A percentile compares a stretch with the other conserved stretches of the same genome.
Evolutionary conservation across 1,140 invertebrate genomes (phyloP).

Genomic region (Tetramorium alpestre): DNA sequence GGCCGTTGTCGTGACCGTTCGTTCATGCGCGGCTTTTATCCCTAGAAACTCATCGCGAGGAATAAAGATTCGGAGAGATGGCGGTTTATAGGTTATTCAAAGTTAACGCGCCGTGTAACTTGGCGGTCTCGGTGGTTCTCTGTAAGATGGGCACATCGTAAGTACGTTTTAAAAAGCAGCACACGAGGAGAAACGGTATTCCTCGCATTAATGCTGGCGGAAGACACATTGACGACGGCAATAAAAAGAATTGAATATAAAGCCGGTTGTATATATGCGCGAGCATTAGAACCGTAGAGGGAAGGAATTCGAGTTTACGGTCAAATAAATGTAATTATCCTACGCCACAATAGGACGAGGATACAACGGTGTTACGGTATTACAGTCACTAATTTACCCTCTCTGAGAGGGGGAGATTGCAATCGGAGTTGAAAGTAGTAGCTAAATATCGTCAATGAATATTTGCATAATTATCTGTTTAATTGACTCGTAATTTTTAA

Average conservation of each 20-base stretch:
- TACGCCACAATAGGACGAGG: neutral
- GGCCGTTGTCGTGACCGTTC: neutral
- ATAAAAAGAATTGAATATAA: slow-evolving; percentile 57
- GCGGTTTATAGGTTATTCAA: slow-evolving; percentile 55
- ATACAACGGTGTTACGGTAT: neutral
- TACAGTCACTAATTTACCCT: slow-evolving; percentile 5
- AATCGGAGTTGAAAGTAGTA: neutral
- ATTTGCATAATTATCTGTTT: neutral
- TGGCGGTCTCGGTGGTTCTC: neutral
- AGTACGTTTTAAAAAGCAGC: slow-evolving; percentile 43
- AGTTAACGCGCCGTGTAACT: slow-evolving; percentile 56
- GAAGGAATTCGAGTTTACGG: slow-evolving; percentile 39
- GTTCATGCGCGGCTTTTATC: slow-evolving; percentile 25
- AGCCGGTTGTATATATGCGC: slow-evolving; percentile 10
- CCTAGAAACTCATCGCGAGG: slow-evolving; percentile 11
- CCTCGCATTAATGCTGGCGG: slow-evolving; percentile 7
- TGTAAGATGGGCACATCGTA: neutral
- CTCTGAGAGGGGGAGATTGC: neutral
- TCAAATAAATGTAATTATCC: slow-evolving; percentile 55
- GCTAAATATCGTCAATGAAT: neutral
- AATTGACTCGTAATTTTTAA: slow-evolving; percentile 16
- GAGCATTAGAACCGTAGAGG: neutral
- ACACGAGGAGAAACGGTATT: neutral
- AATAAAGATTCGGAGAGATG: slow-evolving; percentile 36
- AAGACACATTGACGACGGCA: slow-evolving; percentile 38